These are phyloP conservation scores for Copidosoma aretas DNA, from an alignment of 2,888 invertebrate species.

Conservation along the genomic window DNA sequence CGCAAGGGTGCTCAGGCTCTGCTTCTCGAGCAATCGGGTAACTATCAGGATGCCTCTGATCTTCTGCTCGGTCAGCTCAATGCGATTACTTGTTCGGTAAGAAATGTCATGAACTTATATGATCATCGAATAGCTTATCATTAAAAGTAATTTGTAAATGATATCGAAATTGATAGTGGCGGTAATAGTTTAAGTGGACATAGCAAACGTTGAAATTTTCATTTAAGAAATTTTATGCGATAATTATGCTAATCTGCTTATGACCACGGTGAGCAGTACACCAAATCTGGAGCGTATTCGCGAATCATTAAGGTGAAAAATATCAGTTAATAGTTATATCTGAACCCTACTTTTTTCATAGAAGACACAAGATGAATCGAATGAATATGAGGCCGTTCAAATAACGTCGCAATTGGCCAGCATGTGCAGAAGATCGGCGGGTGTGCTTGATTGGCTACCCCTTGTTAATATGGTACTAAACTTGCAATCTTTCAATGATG, in stretches of 20 bases:
- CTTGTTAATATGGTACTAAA: slow-evolving; percentile 56
- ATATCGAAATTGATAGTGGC: no score
- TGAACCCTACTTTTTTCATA: slow-evolving; percentile 30
- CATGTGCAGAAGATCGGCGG: slow-evolving; percentile 58
- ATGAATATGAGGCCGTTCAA: slow-evolving; percentile 51
- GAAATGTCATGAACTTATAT: slow-evolving; percentile 9
- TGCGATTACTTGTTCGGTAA: slow-evolving; percentile 35
- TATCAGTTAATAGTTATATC: no score
- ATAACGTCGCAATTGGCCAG: slow-evolving; percentile 54
- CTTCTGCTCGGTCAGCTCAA: slow-evolving; percentile 64
- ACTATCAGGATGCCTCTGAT: slow-evolving; percentile 75
- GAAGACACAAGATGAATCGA: slow-evolving; percentile 31
- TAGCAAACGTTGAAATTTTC: no score
- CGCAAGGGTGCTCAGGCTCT: slow-evolving; percentile 74
- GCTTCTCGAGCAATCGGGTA: slow-evolving; percentile 77
- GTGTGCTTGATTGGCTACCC: slow-evolving; percentile 60
- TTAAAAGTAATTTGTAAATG: no score
- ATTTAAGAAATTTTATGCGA: no score
- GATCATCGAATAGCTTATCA: no score
- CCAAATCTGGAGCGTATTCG: no score
- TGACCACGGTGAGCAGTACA: no score
- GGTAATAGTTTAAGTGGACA: no score
- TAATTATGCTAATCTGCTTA: no score
- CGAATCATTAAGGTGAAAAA: slow-evolving; percentile 2
- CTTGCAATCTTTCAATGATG: slow-evolving; percentile 47